Base-by-base conservation (phyloP, 1,140 invertebrate species). In the Holotrichia oblita region DNA sequence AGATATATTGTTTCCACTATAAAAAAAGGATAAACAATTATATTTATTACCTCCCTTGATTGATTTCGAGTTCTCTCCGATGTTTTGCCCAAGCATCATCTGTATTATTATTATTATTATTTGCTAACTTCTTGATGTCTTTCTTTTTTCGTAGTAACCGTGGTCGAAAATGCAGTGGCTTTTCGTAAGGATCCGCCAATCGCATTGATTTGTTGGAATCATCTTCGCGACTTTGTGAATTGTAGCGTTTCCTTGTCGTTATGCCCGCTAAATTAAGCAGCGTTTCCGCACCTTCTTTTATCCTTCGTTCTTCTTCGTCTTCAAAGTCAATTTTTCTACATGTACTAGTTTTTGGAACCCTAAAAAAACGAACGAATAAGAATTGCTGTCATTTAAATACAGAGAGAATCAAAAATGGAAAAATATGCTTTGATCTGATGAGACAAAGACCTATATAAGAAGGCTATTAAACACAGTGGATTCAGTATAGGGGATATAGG, bases 261-360 rank as follows among this genome's bases (percentile, higher is more conserved):
- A 87, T 83, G 40, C 92, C 92, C 0, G 93, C 93, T 24, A 94
- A 86, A 86, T 94, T 93, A 12, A 96, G 85, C 59, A 96, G 85
- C 0, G 94, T 94, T 82, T 95, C 94, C 0, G 93, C 93, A 78
- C 94, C 94, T 85, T 95, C 94, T 17, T 91, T 93, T 73, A 94
- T 93, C 81, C 93, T 93, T 73, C 93, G 89, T 84, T 93, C 92
- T 85, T 95, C 94, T 80, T 93, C 93, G 7, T 92, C 89, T 79
- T 93, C 91, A 64, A 86, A 85, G 76, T 85, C 83, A 17, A 86
- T 84, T 82, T 85, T 87, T 9, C 82, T 75, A 80, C 83, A 82
- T 48, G 80, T 80, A 78, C 44, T 14, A 34, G 61, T 82, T 64
- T 82, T 84, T 7, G 78, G 75, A 42, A 80, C 42, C 73, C 85